Conservation (phyloP, 2,113 vertebrate genomes). For the Chrysochloris asiatica region DNA sequence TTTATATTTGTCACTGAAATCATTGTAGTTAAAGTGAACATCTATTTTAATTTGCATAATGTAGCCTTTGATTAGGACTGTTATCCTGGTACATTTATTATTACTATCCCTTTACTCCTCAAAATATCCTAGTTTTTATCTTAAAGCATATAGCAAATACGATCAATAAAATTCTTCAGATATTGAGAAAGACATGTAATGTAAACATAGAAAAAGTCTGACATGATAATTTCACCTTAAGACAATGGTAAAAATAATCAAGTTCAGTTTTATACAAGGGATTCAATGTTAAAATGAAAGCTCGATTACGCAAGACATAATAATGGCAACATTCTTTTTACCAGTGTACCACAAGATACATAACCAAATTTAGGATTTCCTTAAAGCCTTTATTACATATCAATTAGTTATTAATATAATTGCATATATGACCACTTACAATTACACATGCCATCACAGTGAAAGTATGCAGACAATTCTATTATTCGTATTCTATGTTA, state of each 20-base stretch:
- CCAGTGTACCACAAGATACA: neutral
- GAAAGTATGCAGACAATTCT: neutral
- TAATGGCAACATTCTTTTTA: neutral
- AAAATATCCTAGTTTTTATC: neutral
- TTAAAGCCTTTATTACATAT: neutral
- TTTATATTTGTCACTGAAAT: neutral
- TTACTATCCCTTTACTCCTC: neutral
- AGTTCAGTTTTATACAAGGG: neutral
- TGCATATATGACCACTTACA: neutral
- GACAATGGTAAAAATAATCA: neutral
- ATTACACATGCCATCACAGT: neutral
- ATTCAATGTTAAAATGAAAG: neutral
- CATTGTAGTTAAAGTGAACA: neutral
- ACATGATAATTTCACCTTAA: neutral
- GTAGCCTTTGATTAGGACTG: neutral
- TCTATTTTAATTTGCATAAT: neutral
- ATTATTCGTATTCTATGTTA: neutral
- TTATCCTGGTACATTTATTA: neutral
- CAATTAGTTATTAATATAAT: constrained; percentile 11
- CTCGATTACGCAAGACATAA: neutral
- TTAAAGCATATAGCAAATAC: neutral
- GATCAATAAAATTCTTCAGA: neutral
- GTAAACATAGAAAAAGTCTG: neutral
- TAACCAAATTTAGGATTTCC: neutral
- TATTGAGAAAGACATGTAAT: neutral